These are phyloP conservation scores for Aplodontia rufa DNA, from an alignment of 2,113 vertebrate species.

Conservation along the genomic window DNA sequence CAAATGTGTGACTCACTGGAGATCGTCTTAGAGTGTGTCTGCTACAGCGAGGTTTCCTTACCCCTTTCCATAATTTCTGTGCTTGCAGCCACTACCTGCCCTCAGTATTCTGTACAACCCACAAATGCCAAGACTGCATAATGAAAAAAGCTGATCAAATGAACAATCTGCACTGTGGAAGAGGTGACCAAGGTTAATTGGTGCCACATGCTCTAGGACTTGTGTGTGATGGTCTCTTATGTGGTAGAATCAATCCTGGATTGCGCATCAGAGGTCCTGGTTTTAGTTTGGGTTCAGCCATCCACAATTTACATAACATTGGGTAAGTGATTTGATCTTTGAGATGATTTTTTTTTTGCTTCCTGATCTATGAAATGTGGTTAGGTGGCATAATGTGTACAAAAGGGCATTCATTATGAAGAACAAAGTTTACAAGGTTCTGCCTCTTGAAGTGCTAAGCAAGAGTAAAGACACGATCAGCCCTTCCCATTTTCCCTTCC, in stretches of 20 bases:
- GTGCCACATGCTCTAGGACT: too few relatives aligned
- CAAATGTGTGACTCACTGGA: neutral
- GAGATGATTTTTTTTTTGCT: neutral
- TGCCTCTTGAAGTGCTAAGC: neutral
- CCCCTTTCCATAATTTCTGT: neutral
- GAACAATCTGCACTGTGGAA: neutral
- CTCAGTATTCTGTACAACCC: neutral
- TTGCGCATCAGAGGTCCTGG: neutral
- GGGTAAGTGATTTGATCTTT: neutral
- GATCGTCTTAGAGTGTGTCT: neutral
- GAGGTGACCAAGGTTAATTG: neutral
- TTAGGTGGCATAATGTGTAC: neutral
- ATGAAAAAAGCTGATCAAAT: neutral
- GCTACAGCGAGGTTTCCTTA: neutral
- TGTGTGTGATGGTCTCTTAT: neutral
- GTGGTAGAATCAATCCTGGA: neutral
- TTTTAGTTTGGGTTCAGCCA: neutral
- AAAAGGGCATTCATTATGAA: neutral
- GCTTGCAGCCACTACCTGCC: neutral
- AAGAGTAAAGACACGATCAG: neutral
- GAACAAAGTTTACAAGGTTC: neutral
- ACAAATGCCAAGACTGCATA: neutral
- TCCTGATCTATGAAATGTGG: neutral
- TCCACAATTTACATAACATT: neutral
- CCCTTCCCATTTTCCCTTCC: neutral